Conservation (phyloP, 2,113 vertebrate species). For the Mesitornis unicolor region DNA sequence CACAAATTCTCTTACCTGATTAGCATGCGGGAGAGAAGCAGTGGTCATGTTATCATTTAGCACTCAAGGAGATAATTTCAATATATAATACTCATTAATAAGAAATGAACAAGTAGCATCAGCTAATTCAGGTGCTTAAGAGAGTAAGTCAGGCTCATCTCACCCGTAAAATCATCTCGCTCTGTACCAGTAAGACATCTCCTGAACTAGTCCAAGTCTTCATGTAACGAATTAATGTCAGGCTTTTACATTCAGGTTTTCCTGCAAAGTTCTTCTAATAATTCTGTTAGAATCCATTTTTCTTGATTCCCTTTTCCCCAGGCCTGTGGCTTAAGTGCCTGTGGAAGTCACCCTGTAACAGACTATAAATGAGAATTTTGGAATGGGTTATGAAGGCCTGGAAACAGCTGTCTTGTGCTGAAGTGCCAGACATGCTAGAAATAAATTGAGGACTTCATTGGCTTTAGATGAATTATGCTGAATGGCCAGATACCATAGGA, state of each 20-base stretch:
- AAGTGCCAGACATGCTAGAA: background rate
- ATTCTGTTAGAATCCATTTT: background rate
- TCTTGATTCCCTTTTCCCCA: background rate
- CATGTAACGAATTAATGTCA: background rate
- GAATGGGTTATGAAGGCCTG: background rate
- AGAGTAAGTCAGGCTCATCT: background rate
- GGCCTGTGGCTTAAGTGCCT: background rate
- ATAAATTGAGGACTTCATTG: slow-evolving; percentile 22
- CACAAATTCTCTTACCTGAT: background rate
- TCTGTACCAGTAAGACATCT: background rate
- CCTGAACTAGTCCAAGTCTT: background rate
- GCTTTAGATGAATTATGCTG: background rate
- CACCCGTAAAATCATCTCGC: background rate
- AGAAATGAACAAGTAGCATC: background rate
- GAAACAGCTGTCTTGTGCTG: background rate
- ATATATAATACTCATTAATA: background rate
- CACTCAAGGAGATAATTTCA: background rate
- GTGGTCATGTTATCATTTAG: background rate
- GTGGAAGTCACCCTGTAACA: background rate
- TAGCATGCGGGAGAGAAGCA: background rate
- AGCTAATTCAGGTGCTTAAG: background rate
- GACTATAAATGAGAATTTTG: slow-evolving; percentile 33
- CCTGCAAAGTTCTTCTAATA: background rate
- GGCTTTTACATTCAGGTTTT: background rate
- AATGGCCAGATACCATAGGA: background rate